Conservation (phyloP, 2,888 invertebrate species). For the Alloplasta piceator region DNA sequence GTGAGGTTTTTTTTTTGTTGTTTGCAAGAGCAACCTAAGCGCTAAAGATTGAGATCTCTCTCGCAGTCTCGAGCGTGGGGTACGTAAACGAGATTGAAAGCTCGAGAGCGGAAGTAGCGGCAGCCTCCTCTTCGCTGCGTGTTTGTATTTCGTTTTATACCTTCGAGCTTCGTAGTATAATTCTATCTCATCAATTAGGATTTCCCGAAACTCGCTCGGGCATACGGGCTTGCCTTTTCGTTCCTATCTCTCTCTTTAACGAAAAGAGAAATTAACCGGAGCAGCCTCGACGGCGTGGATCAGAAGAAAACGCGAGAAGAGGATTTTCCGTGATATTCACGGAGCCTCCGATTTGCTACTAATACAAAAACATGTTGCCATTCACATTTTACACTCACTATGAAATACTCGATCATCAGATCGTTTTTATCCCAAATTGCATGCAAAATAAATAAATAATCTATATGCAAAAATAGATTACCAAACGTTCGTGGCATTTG, state of each 20-base stretch:
- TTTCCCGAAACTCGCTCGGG: slow-evolving; percentile 63
- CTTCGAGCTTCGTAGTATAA: slow-evolving; percentile 64
- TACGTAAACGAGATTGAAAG: slow-evolving; percentile 51
- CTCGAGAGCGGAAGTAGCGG: slow-evolving; percentile 51
- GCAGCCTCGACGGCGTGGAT: slow-evolving; percentile 38
- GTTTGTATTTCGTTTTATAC: slow-evolving; percentile 46
- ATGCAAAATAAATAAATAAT: too few species aligned
- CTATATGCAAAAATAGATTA: too few species aligned
- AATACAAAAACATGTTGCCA: neutral
- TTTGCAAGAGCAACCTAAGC: too few species aligned
- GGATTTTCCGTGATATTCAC: neutral
- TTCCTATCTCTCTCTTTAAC: slow-evolving; percentile 18
- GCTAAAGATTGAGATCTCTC: too few species aligned
- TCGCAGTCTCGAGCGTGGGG: neutral
- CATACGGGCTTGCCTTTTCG: neutral
- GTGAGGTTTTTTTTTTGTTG: too few species aligned
- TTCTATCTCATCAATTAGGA: slow-evolving; percentile 78
- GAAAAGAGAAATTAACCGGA: slow-evolving; percentile 55
- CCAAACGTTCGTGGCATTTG: too few species aligned
- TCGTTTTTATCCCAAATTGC: too few species aligned
- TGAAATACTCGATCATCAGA: too few species aligned
- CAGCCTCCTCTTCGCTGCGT: slow-evolving; percentile 9
- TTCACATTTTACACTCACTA: too few species aligned
- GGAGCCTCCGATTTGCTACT: neutral
- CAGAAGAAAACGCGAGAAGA: slow-evolving; percentile 39